Conservation (phyloP, 2,888 invertebrate genomes). For the Plagodis dolabraria region DNA sequence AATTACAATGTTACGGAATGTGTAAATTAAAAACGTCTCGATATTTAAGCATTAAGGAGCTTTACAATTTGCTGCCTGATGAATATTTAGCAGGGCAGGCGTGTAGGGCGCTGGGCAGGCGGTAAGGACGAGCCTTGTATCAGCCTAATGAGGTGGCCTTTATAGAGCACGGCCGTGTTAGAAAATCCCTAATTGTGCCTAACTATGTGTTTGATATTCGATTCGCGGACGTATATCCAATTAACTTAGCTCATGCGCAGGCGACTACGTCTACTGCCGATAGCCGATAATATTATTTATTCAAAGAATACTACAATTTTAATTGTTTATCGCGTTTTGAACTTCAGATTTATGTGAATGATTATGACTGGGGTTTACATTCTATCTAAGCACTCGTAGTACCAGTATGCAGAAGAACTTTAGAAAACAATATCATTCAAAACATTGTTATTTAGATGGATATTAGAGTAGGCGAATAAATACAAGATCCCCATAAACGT, state of each 20-base stretch:
- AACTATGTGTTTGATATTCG: constrained; percentile 73
- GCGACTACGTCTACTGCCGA: constrained; percentile 38
- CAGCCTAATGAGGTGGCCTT: constrained; percentile 73
- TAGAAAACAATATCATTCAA: no score
- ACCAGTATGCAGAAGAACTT: no score
- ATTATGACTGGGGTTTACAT: no score
- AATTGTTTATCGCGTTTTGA: not conserved
- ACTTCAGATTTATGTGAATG: no score
- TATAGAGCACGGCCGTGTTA: constrained; percentile 69
- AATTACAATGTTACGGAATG: constrained; percentile 66
- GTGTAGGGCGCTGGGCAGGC: constrained; percentile 43
- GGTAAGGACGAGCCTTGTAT: constrained; percentile 58
- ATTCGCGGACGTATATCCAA: constrained; percentile 63
- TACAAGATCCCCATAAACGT: no score
- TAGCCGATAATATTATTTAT: constrained; percentile 23
- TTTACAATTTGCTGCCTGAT: constrained; percentile 69
- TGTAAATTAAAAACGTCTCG: constrained; percentile 62
- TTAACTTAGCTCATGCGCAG: constrained; percentile 56
- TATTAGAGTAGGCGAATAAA: no score
- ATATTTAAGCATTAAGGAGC: constrained; percentile 61
- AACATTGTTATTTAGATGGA: no score
- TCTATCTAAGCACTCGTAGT: no score
- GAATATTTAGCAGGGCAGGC: constrained; percentile 72
- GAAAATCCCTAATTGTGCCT: constrained; percentile 75
- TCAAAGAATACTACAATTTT: not conserved